Conservation (phyloP, 2,888 invertebrate genomes). For the Herminia tarsipennalis region DNA sequence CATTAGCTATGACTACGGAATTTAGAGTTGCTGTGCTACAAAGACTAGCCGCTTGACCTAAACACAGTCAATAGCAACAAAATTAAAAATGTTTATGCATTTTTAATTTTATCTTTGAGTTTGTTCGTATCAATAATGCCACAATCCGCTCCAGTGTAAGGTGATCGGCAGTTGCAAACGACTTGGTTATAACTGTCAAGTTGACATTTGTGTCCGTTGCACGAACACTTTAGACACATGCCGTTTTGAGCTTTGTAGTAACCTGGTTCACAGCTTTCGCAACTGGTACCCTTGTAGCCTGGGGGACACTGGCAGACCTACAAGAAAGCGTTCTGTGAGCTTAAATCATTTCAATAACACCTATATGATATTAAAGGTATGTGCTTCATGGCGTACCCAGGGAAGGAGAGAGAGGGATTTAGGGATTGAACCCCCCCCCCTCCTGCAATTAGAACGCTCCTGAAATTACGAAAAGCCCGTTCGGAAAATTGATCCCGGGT, state of each 20-base stretch:
- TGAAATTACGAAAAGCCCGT: too few relatives aligned
- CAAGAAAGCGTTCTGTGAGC: too few relatives aligned
- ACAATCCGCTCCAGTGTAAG: constrained; percentile 89
- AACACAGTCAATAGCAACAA: not conserved
- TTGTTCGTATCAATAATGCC: constrained; percentile 61
- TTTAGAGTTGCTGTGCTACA: too few relatives aligned
- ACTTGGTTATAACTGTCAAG: constrained; percentile 85
- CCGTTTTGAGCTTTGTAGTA: constrained; percentile 89
- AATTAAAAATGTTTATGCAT: not conserved
- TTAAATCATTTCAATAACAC: not conserved
- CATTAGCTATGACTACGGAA: too few relatives aligned
- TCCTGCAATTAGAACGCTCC: too few relatives aligned
- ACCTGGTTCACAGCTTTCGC: constrained; percentile 90
- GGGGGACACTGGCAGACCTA: constrained; percentile 91
- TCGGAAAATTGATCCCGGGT: too few relatives aligned
- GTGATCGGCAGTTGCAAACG: constrained; percentile 89
- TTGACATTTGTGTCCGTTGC: constrained; percentile 90
- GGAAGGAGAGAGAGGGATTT: too few relatives aligned
- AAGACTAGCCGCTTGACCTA: too few relatives aligned
- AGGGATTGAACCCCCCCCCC: too few relatives aligned
- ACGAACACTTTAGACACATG: constrained; percentile 90
- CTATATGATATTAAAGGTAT: not conserved
- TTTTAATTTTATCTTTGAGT: too few relatives aligned
- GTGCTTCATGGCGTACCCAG: not conserved
- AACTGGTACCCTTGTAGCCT: constrained; percentile 93